Percentiles rank a stretch among this genome's conserved stretches.
Conservation (phyloP, 2,888 invertebrate genomes). For the Meganola albula region DNA sequence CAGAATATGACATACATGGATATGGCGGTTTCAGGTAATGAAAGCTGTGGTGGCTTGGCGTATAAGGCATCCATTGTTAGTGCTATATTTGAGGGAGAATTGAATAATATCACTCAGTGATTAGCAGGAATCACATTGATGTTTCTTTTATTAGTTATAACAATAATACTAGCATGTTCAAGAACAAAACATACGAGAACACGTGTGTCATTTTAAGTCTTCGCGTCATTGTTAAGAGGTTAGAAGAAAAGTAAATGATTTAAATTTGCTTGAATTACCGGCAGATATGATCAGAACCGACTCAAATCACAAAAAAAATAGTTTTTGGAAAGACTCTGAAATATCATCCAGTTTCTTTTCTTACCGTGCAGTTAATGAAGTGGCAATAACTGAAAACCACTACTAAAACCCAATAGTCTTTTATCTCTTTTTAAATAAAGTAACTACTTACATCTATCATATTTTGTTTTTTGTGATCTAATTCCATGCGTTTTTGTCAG, state of each 20-base stretch:
- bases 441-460: not conserved
- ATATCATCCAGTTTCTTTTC: too few relatives aligned
- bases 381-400: too few relatives aligned
- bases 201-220: not conserved
- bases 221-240: not conserved
- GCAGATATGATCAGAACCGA: not conserved
- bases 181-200: not conserved
- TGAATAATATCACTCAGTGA: not conserved
- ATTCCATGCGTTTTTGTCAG: not conserved
- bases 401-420: too few relatives aligned
- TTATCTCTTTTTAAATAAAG: too few relatives aligned
- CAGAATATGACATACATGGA: conserved; percentile 78
- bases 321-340: too few relatives aligned
- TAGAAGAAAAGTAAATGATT: not conserved
- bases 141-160: not conserved
- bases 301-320: too few relatives aligned
- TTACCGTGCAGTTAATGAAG: too few relatives aligned
- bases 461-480: not conserved
- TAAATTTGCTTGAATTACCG: not conserved
- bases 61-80: too few relatives aligned
- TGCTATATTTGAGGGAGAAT: not conserved
- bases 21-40: conserved; percentile 78
- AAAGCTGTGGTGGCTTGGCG: too few relatives aligned
- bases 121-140: not conserved
- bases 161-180: not conserved